These are phyloP conservation scores for Cryptocephalus moraei DNA, from an alignment of 2,888 invertebrate genomes.

Conservation along the genomic window DNA sequence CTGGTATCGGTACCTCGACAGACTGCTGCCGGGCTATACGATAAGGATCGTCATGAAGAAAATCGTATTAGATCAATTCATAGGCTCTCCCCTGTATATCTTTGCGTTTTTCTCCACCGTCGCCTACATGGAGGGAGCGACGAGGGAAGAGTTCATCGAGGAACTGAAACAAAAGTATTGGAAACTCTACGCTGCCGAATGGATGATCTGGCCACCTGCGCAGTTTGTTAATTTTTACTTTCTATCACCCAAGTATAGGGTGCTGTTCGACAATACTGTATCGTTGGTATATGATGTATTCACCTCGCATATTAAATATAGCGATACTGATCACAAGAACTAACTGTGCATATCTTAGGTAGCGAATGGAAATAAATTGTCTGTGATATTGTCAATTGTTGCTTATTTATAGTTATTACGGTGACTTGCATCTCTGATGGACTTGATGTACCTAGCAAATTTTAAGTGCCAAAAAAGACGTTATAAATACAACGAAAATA, in stretches of 20 bases:
- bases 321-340: not conserved
- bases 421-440: too few relatives aligned
- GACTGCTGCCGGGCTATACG: constrained; percentile 56
- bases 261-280: constrained; percentile 77
- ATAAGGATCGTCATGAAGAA: constrained; percentile 61
- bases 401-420: too few relatives aligned
- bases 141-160: constrained; percentile 48
- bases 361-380: too few relatives aligned
- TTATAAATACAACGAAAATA: too few relatives aligned
- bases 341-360: too few relatives aligned
- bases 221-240: constrained; percentile 88
- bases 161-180: constrained; percentile 67
- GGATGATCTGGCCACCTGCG: constrained; percentile 88
- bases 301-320: constrained; percentile 68
- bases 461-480: too few relatives aligned
- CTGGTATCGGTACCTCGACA: constrained; percentile 76
- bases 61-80: constrained; percentile 68
- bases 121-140: constrained; percentile 58
- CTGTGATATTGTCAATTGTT: too few relatives aligned
- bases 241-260: constrained; percentile 70
- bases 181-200: constrained; percentile 75
- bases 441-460: too few relatives aligned
- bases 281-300: constrained; percentile 81
- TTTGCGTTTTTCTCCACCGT: constrained; percentile 66
- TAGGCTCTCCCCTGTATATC: constrained; percentile 76